Evolutionary conservation across 2,797 vertebrate genomes (phyloP).

Genomic region (Syngnathus acus): DNA sequence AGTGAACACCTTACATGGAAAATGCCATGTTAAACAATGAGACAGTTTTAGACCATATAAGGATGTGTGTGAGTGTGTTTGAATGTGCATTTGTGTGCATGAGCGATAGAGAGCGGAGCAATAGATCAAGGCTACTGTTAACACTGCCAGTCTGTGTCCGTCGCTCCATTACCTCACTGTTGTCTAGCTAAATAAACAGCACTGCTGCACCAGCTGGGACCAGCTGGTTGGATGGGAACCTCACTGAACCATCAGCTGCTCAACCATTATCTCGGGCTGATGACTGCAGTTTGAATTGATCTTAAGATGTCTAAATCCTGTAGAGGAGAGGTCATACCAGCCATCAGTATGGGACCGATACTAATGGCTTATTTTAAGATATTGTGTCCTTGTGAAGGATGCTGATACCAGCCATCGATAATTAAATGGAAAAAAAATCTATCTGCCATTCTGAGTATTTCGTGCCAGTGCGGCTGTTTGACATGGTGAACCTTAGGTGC

Average conservation of each 20-base stretch:
- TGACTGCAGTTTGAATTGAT: not conserved
- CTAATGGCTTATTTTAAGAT: no score
- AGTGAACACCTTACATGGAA: slow-evolving; percentile 28
- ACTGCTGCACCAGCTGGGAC: slow-evolving; percentile 38
- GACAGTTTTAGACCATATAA: slow-evolving; percentile 22
- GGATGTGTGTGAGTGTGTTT: slow-evolving; percentile 11
- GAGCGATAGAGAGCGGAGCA: slow-evolving; percentile 12
- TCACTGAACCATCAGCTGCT: not conserved
- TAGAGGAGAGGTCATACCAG: not conserved
- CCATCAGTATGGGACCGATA: no score
- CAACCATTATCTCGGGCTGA: not conserved
- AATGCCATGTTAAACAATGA: slow-evolving; percentile 25
- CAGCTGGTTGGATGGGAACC: slow-evolving; percentile 30
- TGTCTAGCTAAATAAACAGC: slow-evolving; percentile 33
- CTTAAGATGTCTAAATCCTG: not conserved
- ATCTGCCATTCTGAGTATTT: no score
- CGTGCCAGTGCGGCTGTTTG: no score
- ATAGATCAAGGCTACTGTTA: slow-evolving; percentile 33
- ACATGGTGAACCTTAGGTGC: no score
- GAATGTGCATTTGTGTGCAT: slow-evolving; percentile 6
- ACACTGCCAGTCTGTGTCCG: slow-evolving; percentile 36
- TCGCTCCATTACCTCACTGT: slow-evolving; percentile 32
- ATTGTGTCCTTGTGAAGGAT: no score
- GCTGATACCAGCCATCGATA: no score
- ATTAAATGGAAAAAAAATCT: no score